A percentile compares a stretch with the other conserved stretches of the same genome.
These are phyloP conservation scores for Thyatira batis DNA, from an alignment of 2,888 invertebrate genomes.

Conservation along the genomic window DNA sequence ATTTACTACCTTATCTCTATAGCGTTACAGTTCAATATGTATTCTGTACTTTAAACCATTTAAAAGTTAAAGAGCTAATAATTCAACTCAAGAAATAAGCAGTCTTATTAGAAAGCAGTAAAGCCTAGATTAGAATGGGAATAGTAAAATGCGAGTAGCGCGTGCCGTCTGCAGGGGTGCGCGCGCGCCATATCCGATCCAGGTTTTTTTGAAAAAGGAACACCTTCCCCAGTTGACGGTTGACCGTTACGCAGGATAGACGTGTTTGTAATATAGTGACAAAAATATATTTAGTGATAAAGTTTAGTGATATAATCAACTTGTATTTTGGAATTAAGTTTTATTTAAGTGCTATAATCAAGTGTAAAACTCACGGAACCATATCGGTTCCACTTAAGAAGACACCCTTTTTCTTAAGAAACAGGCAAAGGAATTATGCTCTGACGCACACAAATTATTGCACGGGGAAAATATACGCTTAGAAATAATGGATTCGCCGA, in stretches of 20 bases:
- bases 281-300: constrained; percentile 7
- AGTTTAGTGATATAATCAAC: constrained; percentile 12
- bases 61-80: not conserved
- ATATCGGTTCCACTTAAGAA: constrained; percentile 41
- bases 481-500: constrained; percentile 74
- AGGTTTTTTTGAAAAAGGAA: constrained; percentile 58
- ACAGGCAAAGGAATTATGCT: constrained; percentile 45
- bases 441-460: constrained; percentile 28
- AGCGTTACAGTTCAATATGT: constrained; percentile 10
- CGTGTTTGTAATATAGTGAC: constrained; percentile 24
- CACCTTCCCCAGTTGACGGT: constrained; percentile 64
- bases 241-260: constrained; percentile 50
- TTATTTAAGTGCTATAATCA: not conserved
- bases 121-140: constrained; percentile 20
- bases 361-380: not conserved
- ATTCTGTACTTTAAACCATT: constrained; percentile 3
- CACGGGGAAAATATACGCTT: constrained; percentile 33
- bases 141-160: constrained; percentile 67
- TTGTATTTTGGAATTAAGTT: constrained; percentile 12
- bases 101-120: not conserved
- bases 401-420: constrained; percentile 46
- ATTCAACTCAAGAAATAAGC: not conserved
- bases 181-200: constrained; percentile 69
- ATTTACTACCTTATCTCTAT: constrained; percentile 6
- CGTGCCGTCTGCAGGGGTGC: constrained; percentile 75